These are phyloP conservation scores for Melipona bicolor DNA, from an alignment of 2,888 invertebrate genomes.

Conservation along the genomic window DNA sequence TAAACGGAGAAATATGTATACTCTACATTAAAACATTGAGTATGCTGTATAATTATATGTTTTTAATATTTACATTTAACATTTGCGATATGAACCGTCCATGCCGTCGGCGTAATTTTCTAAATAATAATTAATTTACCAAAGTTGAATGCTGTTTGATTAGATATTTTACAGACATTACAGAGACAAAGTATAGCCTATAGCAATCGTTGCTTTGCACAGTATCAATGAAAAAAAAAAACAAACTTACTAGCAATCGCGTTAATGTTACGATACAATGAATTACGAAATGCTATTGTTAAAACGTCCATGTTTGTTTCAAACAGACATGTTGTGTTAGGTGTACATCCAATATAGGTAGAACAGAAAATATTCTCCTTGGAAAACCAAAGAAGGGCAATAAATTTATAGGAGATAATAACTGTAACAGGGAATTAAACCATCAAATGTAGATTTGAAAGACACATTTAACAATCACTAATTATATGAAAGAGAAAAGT, in stretches of 20 bases:
- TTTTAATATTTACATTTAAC: not conserved
- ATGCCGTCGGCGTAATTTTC: not conserved
- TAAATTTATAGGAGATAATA: not conserved
- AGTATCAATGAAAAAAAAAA: conserved; percentile 26
- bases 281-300: not conserved
- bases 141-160: not conserved
- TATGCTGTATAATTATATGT: not conserved
- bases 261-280: not conserved
- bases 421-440: not conserved
- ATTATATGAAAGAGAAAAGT: not conserved
- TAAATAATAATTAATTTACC: not conserved
- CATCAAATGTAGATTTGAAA: not conserved
- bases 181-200: not conserved
- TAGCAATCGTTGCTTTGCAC: not conserved
- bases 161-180: not conserved
- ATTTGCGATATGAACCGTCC: not conserved
- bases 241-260: conserved; percentile 2
- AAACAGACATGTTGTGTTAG: no score
- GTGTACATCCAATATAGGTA: not conserved
- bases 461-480: not conserved
- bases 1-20: not conserved
- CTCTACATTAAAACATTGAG: not conserved
- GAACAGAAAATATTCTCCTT: not conserved
- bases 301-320: not conserved
- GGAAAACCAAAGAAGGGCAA: not conserved